Base-by-base conservation (phyloP, 2,113 vertebrate species). In the Stegastes partitus region DNA sequence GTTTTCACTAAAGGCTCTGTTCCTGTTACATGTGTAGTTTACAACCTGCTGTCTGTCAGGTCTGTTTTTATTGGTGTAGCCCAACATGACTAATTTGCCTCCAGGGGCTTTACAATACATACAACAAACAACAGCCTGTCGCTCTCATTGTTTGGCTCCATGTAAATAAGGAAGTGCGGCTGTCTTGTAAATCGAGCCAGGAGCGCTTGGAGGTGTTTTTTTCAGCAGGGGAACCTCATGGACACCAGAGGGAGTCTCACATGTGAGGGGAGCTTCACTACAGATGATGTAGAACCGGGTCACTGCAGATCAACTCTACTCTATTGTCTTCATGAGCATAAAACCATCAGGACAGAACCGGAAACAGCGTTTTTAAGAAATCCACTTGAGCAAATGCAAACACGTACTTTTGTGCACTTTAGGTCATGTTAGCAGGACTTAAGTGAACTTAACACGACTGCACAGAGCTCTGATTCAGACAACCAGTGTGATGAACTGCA, bases 181-280 rank as follows among this genome's bases (percentile, higher is more conserved):
- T 11, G n/a, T 37, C 34, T 18, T 45, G 11, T 12, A 11, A 25
- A 59, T 37, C 54, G 51, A 47, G 59, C 51, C 21, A 19, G 9
- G 2, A 45, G 58, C 16, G 53, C 14, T 1, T 61, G 0, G 1
- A 42, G 21, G 49, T 23, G 54, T 37, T 34, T 66, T 45, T 21
- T 25, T 39, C 31, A 28, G 76, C 68, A 74, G 44, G 1, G 3
- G 51, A 54, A 11, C 9, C 22, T 49, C 58, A 1, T 39, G 56
- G 28, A 70, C 87, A 87, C 68, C 56, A 87, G 84, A 50, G 81
- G 84, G 87, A 45, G 79, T 18, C 26, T 42, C 14, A 65, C 25
- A 37, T 39, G 49, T 22, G 28, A 31, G 22, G 14, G 21, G 3
- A n/a, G 19, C 19, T 31, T 11, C 51, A 18, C 2, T 19, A 18